Evolutionary conservation across 2,888 invertebrate genomes (phyloP).

Genomic region (Xestia sexstrigata): DNA sequence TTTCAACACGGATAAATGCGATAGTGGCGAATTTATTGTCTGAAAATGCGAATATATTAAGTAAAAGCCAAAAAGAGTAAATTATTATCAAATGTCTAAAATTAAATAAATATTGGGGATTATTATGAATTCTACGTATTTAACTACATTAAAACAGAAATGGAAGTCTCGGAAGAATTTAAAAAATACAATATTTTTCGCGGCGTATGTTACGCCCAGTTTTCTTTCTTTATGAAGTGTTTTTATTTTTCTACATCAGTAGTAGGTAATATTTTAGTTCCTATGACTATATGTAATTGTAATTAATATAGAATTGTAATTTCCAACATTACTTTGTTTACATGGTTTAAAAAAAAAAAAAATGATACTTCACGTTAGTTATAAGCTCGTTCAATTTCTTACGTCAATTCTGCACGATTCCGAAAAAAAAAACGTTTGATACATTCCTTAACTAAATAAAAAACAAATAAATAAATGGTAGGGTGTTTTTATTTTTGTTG

Average conservation of each 20-base stretch:
- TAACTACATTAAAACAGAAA: neutral
- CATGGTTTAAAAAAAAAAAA: neutral
- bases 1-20: too few relatives aligned
- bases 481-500: conserved; percentile 47
- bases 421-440: conserved; percentile 59
- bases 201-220: neutral
- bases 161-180: neutral
- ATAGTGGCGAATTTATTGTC: neutral
- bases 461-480: conserved; percentile 29
- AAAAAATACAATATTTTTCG: neutral
- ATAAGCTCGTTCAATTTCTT: conserved; percentile 25
- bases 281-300: neutral
- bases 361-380: conserved; percentile 19
- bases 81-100: neutral
- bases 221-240: neutral
- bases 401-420: conserved; percentile 18
- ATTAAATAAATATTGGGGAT: neutral
- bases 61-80: neutral
- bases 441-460: conserved; percentile 61
- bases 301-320: neutral
- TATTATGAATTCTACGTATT: neutral
- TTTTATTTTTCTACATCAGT: neutral
- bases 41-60: neutral
- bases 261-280: neutral
- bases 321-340: conserved; percentile 31